phyloP scores from a whole-genome alignment of 2,797 vertebrate species.

The Neomorphus geoffroyi region DNA sequence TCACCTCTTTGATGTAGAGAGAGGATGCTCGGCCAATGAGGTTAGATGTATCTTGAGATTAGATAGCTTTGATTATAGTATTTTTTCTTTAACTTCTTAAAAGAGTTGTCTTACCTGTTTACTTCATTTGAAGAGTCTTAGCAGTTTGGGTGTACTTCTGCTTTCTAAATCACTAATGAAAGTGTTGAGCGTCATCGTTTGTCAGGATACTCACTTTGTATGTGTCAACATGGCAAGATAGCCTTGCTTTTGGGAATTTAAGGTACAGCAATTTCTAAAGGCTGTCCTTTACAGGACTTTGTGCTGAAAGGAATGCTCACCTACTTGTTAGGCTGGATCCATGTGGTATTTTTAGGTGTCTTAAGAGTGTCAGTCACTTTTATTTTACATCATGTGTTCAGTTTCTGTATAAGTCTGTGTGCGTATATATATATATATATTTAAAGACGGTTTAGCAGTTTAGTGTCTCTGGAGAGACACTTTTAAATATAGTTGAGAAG shows the following conservation, averaged over 20 bases:
- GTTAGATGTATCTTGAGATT: neutral
- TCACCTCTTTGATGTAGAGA: neutral
- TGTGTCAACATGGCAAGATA: neutral
- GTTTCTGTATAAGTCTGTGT: neutral
- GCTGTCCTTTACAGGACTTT: neutral
- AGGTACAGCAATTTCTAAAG: neutral
- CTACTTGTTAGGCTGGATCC: conserved; percentile 30
- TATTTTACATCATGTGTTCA: neutral
- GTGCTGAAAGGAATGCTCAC: neutral
- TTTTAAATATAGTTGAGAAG: neutral
- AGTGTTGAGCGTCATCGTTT: accelerated
- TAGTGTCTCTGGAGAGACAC: neutral
- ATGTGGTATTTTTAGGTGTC: conserved; percentile 46
- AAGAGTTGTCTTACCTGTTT: neutral
- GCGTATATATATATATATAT: neutral
- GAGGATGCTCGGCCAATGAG: neutral
- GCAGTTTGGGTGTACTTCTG: neutral
- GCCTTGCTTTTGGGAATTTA: neutral
- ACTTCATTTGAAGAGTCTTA: neutral
- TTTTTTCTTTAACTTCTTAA: neutral
- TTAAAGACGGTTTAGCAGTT: neutral
- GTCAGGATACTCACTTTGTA: neutral
- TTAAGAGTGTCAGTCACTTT: conserved; percentile 10
- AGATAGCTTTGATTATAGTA: neutral
- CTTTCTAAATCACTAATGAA: neutral